Percentiles rank a stretch among this genome's conserved stretches.
Evolutionary conservation across 1,140 invertebrate species (phyloP).

Genomic region (Harpegnathos saltator): DNA sequence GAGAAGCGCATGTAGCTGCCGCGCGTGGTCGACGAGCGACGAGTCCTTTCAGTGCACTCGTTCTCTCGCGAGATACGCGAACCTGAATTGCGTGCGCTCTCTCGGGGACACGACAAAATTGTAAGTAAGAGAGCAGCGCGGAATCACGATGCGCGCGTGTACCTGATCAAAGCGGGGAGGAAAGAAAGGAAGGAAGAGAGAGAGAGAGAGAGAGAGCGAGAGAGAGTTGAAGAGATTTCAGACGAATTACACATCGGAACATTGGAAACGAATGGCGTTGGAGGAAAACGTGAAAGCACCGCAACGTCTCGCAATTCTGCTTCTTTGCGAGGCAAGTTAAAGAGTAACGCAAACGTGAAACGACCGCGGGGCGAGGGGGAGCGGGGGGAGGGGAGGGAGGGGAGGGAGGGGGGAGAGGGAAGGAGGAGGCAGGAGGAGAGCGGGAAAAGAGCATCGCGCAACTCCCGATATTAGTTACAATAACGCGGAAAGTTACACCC

Average conservation of each 20-base stretch:
- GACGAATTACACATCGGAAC: neutral
- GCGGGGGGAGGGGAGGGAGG: too few relatives aligned
- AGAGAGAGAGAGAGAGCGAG: neutral
- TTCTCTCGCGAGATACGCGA: conserved; percentile 28
- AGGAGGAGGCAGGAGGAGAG: too few relatives aligned
- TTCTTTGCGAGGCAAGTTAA: neutral
- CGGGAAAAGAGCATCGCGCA: conserved; percentile 18
- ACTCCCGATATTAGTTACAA: conserved; percentile 71
- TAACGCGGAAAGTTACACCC: conserved; percentile 71
- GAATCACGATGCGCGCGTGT: too few relatives aligned
- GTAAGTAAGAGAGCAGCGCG: neutral
- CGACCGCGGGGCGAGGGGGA: conserved; percentile 1
- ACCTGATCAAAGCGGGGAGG: too few relatives aligned
- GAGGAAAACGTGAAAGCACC: conserved; percentile 13
- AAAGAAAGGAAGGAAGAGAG: too few relatives aligned
- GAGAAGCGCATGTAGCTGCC: neutral
- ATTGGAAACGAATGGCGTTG: neutral
- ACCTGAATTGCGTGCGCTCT: neutral
- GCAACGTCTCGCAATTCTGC: neutral
- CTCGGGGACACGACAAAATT: neutral
- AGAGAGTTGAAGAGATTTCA: neutral
- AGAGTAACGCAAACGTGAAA: conserved; percentile 53
- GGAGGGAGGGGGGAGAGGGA: too few relatives aligned
- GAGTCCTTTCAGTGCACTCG: conserved; percentile 56
- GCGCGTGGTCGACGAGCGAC: conserved; percentile 19